phyloP scores from a whole-genome alignment of 2,113 vertebrate genomes.

The Drymodes brunneopygia region DNA sequence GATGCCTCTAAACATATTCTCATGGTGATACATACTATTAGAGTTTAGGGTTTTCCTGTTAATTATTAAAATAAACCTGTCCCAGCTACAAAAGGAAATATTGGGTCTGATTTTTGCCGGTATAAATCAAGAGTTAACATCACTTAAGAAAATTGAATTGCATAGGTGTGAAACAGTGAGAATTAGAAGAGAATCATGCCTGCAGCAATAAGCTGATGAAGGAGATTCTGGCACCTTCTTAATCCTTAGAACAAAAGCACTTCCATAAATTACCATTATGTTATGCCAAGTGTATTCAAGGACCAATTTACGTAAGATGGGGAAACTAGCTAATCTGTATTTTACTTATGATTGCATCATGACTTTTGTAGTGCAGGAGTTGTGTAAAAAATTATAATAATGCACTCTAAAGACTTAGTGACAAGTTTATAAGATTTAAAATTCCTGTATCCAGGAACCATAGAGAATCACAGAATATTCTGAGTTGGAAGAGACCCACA shows the following conservation, averaged over 20 bases:
- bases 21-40: neutral
- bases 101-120: neutral
- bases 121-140: constrained; percentile 9
- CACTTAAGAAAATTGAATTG: neutral
- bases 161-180: neutral
- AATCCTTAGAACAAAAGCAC: constrained; percentile 24
- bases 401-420: neutral
- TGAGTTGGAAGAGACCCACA: neutral
- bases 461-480: neutral
- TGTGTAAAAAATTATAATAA: neutral
- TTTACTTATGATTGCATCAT: neutral
- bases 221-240: neutral
- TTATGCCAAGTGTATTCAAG: neutral
- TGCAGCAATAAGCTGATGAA: constrained; percentile 13
- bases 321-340: neutral
- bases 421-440: neutral
- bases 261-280: constrained; percentile 4
- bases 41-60: neutral
- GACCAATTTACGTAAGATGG: neutral
- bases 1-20: neutral
- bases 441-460: neutral
- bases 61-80: neutral
- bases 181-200: neutral
- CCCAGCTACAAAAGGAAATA: neutral
- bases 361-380: neutral